Evolutionary conservation across 2,888 invertebrate species (phyloP), one percentile per base, ranked within the genome.

Genomic region (Vanessa cardui): DNA sequence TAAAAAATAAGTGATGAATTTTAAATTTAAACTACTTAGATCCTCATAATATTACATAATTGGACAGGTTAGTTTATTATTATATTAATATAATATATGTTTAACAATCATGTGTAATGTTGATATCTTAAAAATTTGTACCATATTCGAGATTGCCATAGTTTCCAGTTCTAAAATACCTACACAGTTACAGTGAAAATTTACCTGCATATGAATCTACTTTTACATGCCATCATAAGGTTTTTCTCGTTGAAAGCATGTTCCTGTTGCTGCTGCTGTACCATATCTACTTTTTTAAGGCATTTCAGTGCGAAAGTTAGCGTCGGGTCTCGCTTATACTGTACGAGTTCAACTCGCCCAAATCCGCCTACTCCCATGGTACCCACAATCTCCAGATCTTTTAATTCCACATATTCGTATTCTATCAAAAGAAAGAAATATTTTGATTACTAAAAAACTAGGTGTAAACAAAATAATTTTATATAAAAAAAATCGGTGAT

Each of bases 351-450:
- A 0, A 98, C 98, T 2, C 98, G 94, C 0, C 98, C 98, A 81
- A 98, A 98, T 2, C 98, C 98, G 6, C 99, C 99, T 16, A 98
- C 96, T 1, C 99, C 99, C 74, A 99, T 93, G 0, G 98, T 98
- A 26, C 96, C 96, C 20, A 97, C 93, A 69, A 96, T 95, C 78
- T 96, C 96, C 74, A 99, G 90, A 78, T 98, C 97, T 33, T 94
- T 94, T 58, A 99, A 88, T 66, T 95, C 93, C 39, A 99, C 93
- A 71, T 94, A 94, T 33, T 94, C 94, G 82, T 95, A 95, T 80
- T 95, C 95, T 88, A 84, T 31, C 33, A 45, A 15, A 60, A 39
- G 44, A 58, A 58, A 33, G 31, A 46, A 16, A 3, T 9, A n/a
- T 8, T 26, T 26, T 4, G 26, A 20, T 26, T 5, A 45, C 7